phyloP scores from a whole-genome alignment of 30 jellyfish, hydroid and myxozoan genomes.

The Turritopsis rubra region DNA sequence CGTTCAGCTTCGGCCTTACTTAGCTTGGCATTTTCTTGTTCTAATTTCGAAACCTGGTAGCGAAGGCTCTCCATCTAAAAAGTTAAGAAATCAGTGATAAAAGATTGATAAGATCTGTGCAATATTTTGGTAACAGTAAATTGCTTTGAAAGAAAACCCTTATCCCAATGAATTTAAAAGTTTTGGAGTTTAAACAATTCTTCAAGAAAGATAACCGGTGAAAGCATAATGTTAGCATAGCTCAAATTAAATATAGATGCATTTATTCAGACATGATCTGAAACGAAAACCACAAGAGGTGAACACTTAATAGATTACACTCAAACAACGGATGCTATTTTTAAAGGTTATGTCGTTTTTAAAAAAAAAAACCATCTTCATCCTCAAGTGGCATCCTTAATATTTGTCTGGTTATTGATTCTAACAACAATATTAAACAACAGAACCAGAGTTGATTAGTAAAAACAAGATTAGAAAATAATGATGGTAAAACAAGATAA shows the following conservation, averaged over 20 bases:
- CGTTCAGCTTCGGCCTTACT: conserved; percentile 82
- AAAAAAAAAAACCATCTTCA: neutral
- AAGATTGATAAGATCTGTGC: neutral
- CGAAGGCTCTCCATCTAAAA: conserved; percentile 62
- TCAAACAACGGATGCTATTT: neutral
- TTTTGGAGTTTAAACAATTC: too few relatives aligned
- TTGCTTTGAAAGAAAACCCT: too few relatives aligned
- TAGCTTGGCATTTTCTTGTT: conserved; percentile 50
- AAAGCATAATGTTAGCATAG: too few relatives aligned
- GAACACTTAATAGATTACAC: neutral
- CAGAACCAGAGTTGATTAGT: too few relatives aligned
- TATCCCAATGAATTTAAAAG: too few relatives aligned
- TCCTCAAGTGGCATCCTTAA: neutral
- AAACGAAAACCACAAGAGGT: neutral
- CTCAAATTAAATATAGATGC: neutral
- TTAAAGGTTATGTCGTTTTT: neutral
- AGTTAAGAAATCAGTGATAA: neutral
- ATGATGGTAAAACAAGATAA: neutral
- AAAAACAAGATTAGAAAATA: too few relatives aligned
- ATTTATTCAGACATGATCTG: neutral
- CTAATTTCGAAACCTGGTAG: conserved; percentile 54
- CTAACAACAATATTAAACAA: too few relatives aligned
- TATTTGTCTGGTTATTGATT: neutral
- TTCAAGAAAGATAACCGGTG: too few relatives aligned
- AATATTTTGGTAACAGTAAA: neutral